phyloP scores from a whole-genome alignment of 2,113 vertebrate species.

The Trichomycterus rosablanca region DNA sequence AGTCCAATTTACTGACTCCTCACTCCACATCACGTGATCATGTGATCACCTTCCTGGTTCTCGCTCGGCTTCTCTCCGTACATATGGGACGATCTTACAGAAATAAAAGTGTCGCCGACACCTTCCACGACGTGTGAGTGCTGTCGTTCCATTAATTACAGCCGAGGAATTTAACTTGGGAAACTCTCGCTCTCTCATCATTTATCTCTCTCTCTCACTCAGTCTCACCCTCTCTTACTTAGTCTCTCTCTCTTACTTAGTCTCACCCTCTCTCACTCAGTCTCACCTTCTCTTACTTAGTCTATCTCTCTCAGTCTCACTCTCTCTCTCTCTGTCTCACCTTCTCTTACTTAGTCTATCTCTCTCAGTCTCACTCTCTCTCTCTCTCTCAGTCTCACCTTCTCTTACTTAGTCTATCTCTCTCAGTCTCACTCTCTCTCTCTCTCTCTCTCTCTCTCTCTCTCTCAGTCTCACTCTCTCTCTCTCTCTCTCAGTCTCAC shows the following conservation, averaged over 20 bases:
- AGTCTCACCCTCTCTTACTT: too few species aligned
- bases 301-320: neutral
- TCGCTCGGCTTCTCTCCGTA: neutral
- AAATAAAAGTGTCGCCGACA: constrained; percentile 22
- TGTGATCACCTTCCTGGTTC: neutral
- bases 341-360: neutral
- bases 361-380: constrained; percentile 4
- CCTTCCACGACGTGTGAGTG: constrained; percentile 20
- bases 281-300: neutral
- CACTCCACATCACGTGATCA: too few species aligned
- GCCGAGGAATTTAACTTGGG: constrained; percentile 14
- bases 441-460: neutral
- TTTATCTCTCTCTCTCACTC: neutral
- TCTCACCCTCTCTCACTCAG: neutral
- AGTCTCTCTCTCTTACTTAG: neutral
- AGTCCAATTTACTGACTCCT: too few species aligned
- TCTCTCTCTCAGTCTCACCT: too few species aligned
- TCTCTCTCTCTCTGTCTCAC: neutral
- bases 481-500: neutral
- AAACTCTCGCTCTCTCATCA: constrained; percentile 1
- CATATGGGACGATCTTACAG: constrained; percentile 35
- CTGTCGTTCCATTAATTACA: constrained; percentile 22
- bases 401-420: too few species aligned
- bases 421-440: neutral
- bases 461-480: constrained; percentile 2